These are phyloP conservation scores for Chloropsis cyanopogon DNA, from an alignment of 2,113 vertebrate genomes.

Conservation along the genomic window DNA sequence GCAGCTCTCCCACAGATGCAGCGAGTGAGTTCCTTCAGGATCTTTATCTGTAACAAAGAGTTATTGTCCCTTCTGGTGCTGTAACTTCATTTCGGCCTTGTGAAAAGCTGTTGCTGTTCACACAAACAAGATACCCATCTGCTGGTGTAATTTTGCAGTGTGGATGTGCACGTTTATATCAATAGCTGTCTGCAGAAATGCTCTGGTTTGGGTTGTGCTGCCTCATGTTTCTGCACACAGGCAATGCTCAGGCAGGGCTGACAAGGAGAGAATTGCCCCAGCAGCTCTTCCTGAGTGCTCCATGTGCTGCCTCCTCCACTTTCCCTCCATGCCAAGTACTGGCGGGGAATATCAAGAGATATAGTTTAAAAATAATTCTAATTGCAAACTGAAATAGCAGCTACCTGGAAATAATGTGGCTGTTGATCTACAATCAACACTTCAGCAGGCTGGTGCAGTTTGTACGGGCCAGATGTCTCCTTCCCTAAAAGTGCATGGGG, in stretches of 20 bases:
- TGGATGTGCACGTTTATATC: background rate
- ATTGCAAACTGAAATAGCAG: background rate
- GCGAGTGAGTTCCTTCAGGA: background rate
- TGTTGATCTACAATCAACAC: background rate
- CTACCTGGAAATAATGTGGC: background rate
- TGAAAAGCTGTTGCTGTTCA: background rate
- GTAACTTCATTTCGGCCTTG: background rate
- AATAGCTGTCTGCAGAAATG: conserved; percentile 13
- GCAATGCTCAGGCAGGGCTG: fast-evolving
- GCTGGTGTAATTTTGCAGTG: conserved; percentile 3
- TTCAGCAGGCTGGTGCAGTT: background rate
- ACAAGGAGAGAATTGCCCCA: background rate
- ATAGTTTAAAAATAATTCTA: background rate
- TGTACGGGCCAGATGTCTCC: background rate
- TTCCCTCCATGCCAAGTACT: background rate
- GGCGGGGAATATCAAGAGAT: background rate
- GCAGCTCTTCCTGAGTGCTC: background rate
- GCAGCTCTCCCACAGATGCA: background rate
- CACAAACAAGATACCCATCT: conserved; percentile 9
- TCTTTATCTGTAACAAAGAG: background rate
- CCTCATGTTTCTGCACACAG: background rate
- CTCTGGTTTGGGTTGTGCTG: background rate
- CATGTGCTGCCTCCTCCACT: background rate
- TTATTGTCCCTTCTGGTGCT: background rate
- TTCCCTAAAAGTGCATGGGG: background rate